Evolutionary conservation across 2,797 vertebrate genomes (phyloP), one percentile per base, ranked within the genome.

Genomic region (Buphagus erythrorhynchus): DNA sequence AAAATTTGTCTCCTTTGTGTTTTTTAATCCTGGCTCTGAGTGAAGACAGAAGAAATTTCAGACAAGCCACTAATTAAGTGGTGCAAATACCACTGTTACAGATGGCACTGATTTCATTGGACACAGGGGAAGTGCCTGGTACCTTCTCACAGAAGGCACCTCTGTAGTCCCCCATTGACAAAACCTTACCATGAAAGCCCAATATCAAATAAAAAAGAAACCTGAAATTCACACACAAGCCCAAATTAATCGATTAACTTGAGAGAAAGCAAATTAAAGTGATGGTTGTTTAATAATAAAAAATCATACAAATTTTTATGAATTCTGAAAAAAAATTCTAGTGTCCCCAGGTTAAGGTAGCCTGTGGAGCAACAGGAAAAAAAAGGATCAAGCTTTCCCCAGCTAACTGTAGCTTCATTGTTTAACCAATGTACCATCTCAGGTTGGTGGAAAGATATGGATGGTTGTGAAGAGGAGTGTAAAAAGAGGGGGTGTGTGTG

Each of bases 371-470:
- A n/a, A 58, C 5, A 61, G n/a, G 46, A 36, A 42, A 57, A 26
- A 17, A 22, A 20, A 46, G 21, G 19, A 28, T 15, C 29, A 52
- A 80, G 31, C 29, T 88, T 82, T 63, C 16, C 38, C 22, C 42
- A 48, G 28, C 15, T 38, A 18, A 10, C 7, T 11, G 42, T 13
- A 69, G 9, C 19, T n/a, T 9, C 36, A 35, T 31, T 0, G 0
- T 62, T 72, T 42, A 65, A 84, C 14, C 24, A 54, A 33, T 2
- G 4, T 36, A 25, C 46, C 20, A 29, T 40, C 63, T 57, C 21
- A 57, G 43, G 42, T 0, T 81, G 66, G 7, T 81, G 58, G 52
- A 48, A 71, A 81, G 16, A 74, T 33, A 55, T 1, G 11, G 13
- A 40, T 1, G 1, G 22, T 28, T 55, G 87, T 43, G 68, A 79